Evolutionary conservation across 2,113 vertebrate species (phyloP).

Genomic region (Stigmatopora argus): DNA sequence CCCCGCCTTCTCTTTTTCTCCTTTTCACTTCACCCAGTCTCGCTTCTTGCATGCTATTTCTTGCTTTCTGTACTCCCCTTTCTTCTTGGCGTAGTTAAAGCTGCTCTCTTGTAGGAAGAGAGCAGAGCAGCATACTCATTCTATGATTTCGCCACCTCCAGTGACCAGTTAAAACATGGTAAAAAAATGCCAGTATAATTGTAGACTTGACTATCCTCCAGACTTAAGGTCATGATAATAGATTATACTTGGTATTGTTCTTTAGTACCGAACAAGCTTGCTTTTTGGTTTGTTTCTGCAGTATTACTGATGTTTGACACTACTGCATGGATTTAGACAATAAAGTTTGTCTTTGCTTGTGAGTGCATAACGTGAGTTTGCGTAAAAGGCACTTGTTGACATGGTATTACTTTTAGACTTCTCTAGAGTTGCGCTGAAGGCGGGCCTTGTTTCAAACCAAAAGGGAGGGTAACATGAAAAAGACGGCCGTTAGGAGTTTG

Average conservation of each 20-base stretch:
- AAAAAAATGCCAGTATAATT: slow-evolving; percentile 18
- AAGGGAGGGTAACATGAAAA: slow-evolving; percentile 51
- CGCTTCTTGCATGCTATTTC: slow-evolving; percentile 58
- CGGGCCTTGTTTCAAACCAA: slow-evolving; percentile 58
- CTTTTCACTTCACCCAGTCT: slow-evolving; percentile 21
- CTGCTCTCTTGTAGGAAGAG: slow-evolving; percentile 35
- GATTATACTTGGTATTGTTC: slow-evolving; percentile 38
- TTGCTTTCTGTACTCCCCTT: slow-evolving; percentile 54
- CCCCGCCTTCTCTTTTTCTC: slow-evolving; percentile 22
- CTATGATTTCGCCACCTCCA: slow-evolving; percentile 1
- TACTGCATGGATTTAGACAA: slow-evolving; percentile 18
- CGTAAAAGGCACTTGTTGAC: slow-evolving; percentile 62
- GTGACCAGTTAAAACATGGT: slow-evolving; percentile 15
- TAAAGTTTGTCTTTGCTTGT: slow-evolving; percentile 11
- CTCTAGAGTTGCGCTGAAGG: slow-evolving; percentile 57
- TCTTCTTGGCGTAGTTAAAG: slow-evolving; percentile 30
- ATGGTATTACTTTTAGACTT: slow-evolving; percentile 65
- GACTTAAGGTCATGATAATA: slow-evolving; percentile 28
- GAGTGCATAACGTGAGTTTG: slow-evolving; percentile 39
- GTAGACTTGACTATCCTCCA: slow-evolving; percentile 30
- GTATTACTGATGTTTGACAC: slow-evolving; percentile 47
- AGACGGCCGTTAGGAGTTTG: slow-evolving; percentile 29
- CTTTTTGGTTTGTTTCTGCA: slow-evolving; percentile 22
- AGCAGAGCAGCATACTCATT: slow-evolving; percentile 6
- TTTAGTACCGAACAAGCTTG: slow-evolving; percentile 38